phyloP scores from a whole-genome alignment of 2,888 invertebrate species.

The Malachius bipustulatus region DNA sequence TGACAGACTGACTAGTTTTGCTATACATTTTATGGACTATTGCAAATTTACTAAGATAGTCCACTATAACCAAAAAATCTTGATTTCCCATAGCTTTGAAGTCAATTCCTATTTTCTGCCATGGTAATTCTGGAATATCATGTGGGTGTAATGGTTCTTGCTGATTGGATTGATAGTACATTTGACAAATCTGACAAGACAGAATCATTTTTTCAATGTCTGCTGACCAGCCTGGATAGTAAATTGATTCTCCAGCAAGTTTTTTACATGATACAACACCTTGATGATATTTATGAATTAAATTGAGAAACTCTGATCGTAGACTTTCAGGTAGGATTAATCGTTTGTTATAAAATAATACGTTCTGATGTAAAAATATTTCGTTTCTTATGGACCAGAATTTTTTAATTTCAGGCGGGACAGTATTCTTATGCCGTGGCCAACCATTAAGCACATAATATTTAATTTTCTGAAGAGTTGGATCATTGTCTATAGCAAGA shows the following conservation, averaged over 20 bases:
- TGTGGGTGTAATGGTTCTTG: neutral
- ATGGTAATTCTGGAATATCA: neutral
- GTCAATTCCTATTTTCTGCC: neutral
- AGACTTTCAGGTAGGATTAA: constrained; percentile 6
- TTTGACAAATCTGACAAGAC: neutral
- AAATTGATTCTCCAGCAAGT: neutral
- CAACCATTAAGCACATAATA: constrained; percentile 4
- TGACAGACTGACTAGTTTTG: no score
- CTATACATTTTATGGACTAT: neutral
- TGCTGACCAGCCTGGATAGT: neutral
- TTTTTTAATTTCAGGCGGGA: neutral
- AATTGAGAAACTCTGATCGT: constrained; percentile 4
- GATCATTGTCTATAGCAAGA: neutral
- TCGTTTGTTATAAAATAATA: constrained; percentile 9
- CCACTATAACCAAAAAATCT: neutral
- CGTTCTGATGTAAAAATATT: constrained; percentile 6
- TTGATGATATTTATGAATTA: constrained; percentile 10
- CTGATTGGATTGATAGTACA: neutral
- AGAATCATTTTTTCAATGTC: neutral
- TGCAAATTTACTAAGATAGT: constrained; percentile 2
- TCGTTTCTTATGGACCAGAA: constrained; percentile 7
- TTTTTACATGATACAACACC: constrained; percentile 7
- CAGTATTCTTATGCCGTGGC: neutral
- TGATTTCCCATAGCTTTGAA: neutral
- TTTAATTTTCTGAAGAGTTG: constrained; percentile 2